Evolutionary conservation across 2,113 vertebrate genomes (phyloP).

Genomic region (Oryzias curvinotus): DNA sequence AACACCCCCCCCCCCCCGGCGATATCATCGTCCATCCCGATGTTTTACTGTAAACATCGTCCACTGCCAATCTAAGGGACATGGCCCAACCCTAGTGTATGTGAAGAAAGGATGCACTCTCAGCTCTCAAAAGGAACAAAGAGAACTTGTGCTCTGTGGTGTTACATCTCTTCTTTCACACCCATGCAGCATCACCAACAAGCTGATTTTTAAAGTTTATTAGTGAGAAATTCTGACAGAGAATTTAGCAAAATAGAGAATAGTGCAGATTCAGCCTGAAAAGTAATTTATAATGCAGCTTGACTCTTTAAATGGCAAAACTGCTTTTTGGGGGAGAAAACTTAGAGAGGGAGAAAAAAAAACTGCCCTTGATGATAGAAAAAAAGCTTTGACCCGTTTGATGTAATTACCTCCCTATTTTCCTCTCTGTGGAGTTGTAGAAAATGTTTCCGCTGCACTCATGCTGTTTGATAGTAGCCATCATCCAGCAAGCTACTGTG

Average conservation of each 20-base stretch:
- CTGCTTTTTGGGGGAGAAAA: conserved; percentile 21
- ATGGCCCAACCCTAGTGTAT: too few species aligned
- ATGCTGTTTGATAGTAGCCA: conserved; percentile 25
- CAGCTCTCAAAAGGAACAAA: conserved; percentile 10
- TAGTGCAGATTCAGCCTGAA: background rate
- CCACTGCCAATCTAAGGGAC: too few species aligned
- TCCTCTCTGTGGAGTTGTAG: conserved; percentile 31
- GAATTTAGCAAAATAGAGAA: background rate
- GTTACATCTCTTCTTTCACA: background rate
- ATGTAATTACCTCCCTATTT: conserved; percentile 49
- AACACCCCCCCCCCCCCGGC: too few species aligned
- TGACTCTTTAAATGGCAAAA: conserved; percentile 33
- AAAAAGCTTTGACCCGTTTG: conserved; percentile 26
- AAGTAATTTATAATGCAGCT: conserved; percentile 4
- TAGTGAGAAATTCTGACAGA: background rate
- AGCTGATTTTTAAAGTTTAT: background rate
- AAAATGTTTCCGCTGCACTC: conserved; percentile 50
- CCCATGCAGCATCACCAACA: background rate
- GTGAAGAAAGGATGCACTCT: conserved; percentile 7
- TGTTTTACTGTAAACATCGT: too few species aligned
- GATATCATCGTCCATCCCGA: too few species aligned
- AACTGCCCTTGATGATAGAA: conserved; percentile 6
- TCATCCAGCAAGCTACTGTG: conserved; percentile 12
- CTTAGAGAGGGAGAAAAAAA: conserved; percentile 22
- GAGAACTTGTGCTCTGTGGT: background rate